Conservation (phyloP, 2,888 invertebrate genomes). For the Petrolisthes cinctipes region DNA sequence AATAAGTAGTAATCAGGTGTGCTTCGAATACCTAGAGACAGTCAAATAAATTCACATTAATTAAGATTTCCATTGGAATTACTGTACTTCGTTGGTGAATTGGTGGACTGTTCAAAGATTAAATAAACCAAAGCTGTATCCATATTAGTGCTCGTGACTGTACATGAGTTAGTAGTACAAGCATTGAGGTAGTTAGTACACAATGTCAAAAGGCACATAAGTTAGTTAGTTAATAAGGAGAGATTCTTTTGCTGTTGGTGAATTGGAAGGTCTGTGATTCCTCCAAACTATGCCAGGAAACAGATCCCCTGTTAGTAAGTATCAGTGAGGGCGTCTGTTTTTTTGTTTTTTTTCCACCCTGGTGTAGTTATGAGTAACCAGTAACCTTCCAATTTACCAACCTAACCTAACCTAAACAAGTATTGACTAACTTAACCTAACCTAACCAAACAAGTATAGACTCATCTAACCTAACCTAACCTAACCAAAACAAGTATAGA, state of each 20-base stretch:
- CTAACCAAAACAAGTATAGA: background rate
- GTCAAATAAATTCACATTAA: too few species aligned
- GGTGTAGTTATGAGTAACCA: background rate
- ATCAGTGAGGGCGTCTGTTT: background rate
- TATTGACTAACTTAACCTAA: background rate
- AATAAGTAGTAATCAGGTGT: background rate
- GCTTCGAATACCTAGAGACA: too few species aligned
- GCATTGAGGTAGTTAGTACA: background rate
- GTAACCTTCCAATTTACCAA: background rate
- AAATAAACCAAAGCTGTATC: too few species aligned
- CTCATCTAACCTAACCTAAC: background rate
- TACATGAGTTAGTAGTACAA: background rate
- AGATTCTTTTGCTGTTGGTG: background rate
- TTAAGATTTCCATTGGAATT: too few species aligned
- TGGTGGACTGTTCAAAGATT: too few species aligned
- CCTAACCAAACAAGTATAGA: background rate
- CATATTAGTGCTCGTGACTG: too few species aligned
- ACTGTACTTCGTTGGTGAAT: too few species aligned
- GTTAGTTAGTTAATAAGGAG: background rate
- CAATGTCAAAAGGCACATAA: background rate
- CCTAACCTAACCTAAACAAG: background rate
- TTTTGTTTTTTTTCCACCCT: background rate
- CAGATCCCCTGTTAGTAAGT: too few species aligned
- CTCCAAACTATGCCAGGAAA: too few species aligned
- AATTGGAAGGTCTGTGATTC: too few species aligned